These are phyloP conservation scores for Solenopsis fugax DNA, from an alignment of 1,140 invertebrate genomes.

Conservation along the genomic window DNA sequence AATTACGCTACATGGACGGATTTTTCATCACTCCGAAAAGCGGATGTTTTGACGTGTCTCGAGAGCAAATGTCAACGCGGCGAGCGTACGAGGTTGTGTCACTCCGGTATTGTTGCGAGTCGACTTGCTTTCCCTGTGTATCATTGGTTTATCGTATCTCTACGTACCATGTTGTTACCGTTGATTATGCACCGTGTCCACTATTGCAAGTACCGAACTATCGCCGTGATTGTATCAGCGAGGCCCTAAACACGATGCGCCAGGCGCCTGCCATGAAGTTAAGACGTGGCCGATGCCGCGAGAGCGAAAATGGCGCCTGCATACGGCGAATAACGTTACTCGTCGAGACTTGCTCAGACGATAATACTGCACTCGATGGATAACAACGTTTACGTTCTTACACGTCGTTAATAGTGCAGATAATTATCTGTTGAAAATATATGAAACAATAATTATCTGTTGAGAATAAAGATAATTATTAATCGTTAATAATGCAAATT, in stretches of 20 bases:
- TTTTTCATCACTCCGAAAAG: background rate
- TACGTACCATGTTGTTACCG: conserved; percentile 77
- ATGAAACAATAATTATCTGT: no score
- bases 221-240: conserved; percentile 46
- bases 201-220: conserved; percentile 25
- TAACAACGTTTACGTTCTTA: background rate
- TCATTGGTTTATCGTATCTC: background rate
- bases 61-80: conserved; percentile 16
- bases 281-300: conserved; percentile 78
- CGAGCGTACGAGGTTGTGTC: background rate
- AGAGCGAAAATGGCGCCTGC: conserved; percentile 72
- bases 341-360: background rate
- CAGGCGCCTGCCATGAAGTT: conserved; percentile 78
- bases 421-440: background rate
- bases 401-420: background rate
- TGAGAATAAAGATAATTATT: no score
- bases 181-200: conserved; percentile 52
- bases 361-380: background rate
- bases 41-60: conserved; percentile 67
- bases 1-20: background rate
- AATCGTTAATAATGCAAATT: background rate
- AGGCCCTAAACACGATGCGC: conserved; percentile 71
- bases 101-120: background rate
- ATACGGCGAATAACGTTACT: background rate
- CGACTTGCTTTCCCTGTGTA: background rate